Evolutionary conservation across 2,113 vertebrate species (phyloP).

Genomic region (Pangasianodon gigas): DNA sequence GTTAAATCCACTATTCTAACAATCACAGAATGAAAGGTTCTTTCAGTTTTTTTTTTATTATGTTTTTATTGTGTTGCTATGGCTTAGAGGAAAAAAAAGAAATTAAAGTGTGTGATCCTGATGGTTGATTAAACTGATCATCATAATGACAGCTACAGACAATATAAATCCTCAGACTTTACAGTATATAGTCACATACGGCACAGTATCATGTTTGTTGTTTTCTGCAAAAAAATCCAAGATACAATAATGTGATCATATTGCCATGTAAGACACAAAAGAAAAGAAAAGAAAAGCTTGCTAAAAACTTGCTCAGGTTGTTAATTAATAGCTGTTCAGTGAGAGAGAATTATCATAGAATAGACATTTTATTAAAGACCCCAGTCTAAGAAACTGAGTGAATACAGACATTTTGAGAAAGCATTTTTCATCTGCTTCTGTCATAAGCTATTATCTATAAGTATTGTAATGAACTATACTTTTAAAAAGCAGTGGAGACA

Average conservation of each 20-base stretch:
- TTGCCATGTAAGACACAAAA: not conserved
- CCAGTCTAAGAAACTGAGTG: not conserved
- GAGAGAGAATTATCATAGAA: not conserved
- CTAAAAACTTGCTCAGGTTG: not conserved
- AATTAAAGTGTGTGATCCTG: not conserved
- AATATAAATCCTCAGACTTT: too few species aligned
- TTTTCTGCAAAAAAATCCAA: not conserved
- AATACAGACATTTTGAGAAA: not conserved
- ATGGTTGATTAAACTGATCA: not conserved
- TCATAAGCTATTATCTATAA: not conserved
- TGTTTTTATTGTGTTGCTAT: not conserved
- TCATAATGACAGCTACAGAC: not conserved
- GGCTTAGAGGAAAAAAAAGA: not conserved
- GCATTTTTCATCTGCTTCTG: not conserved
- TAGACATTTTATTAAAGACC: not conserved
- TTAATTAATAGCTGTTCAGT: not conserved
- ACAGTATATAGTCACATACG: not conserved
- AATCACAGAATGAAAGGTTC: not conserved
- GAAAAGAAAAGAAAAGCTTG: not conserved
- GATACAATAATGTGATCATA: not conserved
- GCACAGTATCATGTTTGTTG: not conserved
- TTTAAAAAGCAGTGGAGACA: not conserved
- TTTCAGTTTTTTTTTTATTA: not conserved
- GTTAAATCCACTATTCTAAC: not conserved
- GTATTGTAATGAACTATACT: not conserved